Evolutionary conservation across 1,140 invertebrate genomes (phyloP), one percentile per base, ranked within the genome.

Genomic region (Ganaspis sp.): DNA sequence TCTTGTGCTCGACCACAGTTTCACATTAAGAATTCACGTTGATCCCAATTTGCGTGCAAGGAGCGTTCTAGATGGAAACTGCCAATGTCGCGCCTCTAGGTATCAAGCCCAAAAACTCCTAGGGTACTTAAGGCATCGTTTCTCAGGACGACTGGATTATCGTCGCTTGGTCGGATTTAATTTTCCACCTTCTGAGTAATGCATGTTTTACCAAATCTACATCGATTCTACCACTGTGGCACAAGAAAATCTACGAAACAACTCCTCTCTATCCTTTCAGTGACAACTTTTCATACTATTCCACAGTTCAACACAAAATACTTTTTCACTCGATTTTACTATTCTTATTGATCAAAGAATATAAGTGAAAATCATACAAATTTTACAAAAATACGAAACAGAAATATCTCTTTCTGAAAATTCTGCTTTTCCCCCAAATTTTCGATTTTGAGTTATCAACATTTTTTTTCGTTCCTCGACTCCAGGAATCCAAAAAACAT

Each of bases 1-100:
- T 87, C 82, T 77, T 87, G 29, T 34, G 82, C 88, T 86, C 87
- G 86, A 87, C 85, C 87, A 85, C 86, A 83, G 82, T 84, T 85
- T 80, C 82, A 17, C 86, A 90, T 90, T 85, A 89, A 89, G 82
- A 87, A 89, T 90, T 90, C 83, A 90, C 77, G 83, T 77, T 85
- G 84, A 89, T 88, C 88, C 85, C 86, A 89, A 89, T 89, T 89
- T 89, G 87, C 88, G 88, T 89, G 87, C 86, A 87, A 88, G 87
- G 85, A 87, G 84, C 81, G 84, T 87, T 88, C 82, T 85, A 83
- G 84, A 81, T 81, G 82, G 84, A 87, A 87, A 84, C 85, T 86
- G 82, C 74, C 21, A 76, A 64, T 64, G 58, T 64, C 69, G 74
- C 29, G 76, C 73, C 81, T 82, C 72, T 79, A 79, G 74, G 74